These are phyloP conservation scores for Cryptoblepharus egeriae DNA, from an alignment of 2,797 vertebrate species.

Conservation along the genomic window DNA sequence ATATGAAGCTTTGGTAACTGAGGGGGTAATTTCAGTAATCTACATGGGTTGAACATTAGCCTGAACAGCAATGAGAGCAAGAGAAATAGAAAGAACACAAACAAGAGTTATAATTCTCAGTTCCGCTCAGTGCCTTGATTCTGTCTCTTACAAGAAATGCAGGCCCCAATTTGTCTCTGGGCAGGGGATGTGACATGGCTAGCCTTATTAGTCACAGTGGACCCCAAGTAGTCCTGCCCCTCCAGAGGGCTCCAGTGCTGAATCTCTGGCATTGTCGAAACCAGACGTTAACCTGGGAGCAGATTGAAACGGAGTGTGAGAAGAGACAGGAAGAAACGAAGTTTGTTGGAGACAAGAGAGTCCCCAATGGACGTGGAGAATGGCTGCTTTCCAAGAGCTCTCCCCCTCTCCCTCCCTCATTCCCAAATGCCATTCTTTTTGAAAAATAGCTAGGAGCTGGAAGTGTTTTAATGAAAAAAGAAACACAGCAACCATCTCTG, in stretches of 20 bases:
- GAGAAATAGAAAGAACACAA: background rate
- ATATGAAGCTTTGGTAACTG: background rate
- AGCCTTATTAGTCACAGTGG: background rate
- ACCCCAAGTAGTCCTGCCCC: background rate
- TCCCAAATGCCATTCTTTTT: slow-evolving; percentile 41
- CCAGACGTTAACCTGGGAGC: background rate
- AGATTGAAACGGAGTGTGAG: slow-evolving; percentile 19
- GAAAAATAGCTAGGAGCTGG: slow-evolving; percentile 40
- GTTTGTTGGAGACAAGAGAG: background rate
- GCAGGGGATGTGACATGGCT: background rate
- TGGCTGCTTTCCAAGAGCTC: background rate
- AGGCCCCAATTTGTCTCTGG: background rate
- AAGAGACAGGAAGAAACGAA: background rate
- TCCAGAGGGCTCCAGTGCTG: background rate
- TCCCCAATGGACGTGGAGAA: background rate
- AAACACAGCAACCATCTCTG: slow-evolving; percentile 31
- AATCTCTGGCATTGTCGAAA: background rate
- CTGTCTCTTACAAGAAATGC: background rate
- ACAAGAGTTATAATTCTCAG: background rate
- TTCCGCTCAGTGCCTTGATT: background rate
- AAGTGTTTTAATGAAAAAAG: slow-evolving; percentile 43
- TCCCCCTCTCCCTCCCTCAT: slow-evolving; percentile 1
- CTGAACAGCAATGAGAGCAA: background rate
- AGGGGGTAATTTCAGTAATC: slow-evolving; percentile 20
- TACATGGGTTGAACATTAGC: background rate